Evolutionary conservation across 2,113 vertebrate species (phyloP).

Genomic region (Phasianus colchicus): DNA sequence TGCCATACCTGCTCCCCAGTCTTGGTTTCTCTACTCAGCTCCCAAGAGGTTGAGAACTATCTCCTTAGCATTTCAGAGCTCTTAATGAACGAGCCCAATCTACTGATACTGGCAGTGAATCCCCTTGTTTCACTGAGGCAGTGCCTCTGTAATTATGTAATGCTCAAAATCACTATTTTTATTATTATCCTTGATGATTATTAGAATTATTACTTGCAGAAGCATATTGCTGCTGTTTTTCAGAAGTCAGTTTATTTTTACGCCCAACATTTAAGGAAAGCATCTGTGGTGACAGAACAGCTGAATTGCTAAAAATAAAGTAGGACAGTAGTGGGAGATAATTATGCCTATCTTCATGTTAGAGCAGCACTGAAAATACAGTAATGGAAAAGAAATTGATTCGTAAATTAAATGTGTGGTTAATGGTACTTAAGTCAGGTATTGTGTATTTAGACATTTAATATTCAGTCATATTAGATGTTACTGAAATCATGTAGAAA

Average conservation of each 20-base stretch:
- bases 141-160: neutral
- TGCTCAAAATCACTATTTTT: neutral
- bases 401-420: neutral
- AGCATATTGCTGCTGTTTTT: neutral
- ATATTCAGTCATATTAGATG: neutral
- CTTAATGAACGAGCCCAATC: neutral
- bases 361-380: neutral
- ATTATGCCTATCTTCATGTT: neutral
- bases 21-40: neutral
- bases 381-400: neutral
- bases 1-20: neutral
- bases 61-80: neutral
- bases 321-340: neutral
- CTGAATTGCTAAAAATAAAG: constrained; percentile 13
- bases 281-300: neutral
- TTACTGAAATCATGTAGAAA: neutral
- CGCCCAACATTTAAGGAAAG: neutral
- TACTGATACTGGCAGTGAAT: neutral
- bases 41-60: neutral
- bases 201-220: neutral
- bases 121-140: neutral
- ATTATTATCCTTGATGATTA: neutral
- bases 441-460: constrained; percentile 19
- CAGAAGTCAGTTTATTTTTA: neutral
- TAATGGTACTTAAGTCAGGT: constrained; percentile 9